Conservation (phyloP, 2,888 invertebrate genomes). For the Liopterus haemorrhoidalis region DNA sequence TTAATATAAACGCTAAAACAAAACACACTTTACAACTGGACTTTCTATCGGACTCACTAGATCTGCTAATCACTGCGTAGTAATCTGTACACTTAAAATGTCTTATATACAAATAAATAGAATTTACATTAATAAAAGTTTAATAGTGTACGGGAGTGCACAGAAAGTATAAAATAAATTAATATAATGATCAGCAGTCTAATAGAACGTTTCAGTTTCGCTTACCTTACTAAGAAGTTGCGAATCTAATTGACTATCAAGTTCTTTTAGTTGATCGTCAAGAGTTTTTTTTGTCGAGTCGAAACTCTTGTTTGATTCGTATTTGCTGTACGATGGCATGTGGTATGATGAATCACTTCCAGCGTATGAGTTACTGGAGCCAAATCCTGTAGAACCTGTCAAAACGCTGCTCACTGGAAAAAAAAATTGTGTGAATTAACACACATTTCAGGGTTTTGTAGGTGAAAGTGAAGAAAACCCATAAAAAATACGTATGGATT, state of each 20-base stretch:
- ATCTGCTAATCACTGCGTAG: too few species aligned
- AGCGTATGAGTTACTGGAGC: conserved; percentile 52
- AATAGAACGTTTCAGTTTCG: conserved; percentile 47
- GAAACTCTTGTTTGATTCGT: conserved; percentile 56
- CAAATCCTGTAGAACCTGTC: conserved; percentile 53
- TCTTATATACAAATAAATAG: too few species aligned
- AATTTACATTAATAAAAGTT: too few species aligned
- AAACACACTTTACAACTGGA: too few species aligned
- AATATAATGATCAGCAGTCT: too few species aligned
- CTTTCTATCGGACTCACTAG: too few species aligned
- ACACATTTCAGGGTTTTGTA: conserved; percentile 7
- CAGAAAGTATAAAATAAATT: too few species aligned
- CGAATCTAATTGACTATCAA: conserved; percentile 70
- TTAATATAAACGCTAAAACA: too few species aligned
- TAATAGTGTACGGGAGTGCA: too few species aligned
- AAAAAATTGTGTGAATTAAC: conserved; percentile 24
- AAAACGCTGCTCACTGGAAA: conserved; percentile 53
- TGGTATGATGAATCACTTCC: conserved; percentile 52
- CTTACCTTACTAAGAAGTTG: conserved; percentile 60
- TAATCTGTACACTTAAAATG: too few species aligned
- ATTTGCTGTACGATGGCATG: conserved; percentile 45
- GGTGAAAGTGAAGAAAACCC: too few species aligned
- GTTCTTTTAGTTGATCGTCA: conserved; percentile 74
- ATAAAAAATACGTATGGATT: too few species aligned
- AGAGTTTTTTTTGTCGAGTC: conserved; percentile 69